Evolutionary conservation across 2,888 invertebrate genomes (phyloP).

Genomic region (Troilus luridus): DNA sequence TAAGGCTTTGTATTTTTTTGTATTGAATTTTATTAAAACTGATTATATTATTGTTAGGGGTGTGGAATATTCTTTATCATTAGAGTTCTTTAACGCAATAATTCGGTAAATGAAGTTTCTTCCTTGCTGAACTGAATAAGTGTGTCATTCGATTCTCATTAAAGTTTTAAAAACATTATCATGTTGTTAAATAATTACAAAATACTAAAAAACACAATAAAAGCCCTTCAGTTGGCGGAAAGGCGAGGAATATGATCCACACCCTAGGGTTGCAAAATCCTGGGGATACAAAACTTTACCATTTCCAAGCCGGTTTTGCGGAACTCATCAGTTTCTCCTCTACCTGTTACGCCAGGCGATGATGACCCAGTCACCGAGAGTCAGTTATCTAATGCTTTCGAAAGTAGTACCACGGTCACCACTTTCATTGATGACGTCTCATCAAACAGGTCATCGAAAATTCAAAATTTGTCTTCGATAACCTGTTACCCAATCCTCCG

Average conservation of each 20-base stretch:
- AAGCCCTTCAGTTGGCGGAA: neutral
- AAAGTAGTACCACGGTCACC: conserved; percentile 9
- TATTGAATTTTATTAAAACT: too few species aligned
- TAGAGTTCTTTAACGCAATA: neutral
- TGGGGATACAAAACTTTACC: neutral
- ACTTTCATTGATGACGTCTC: conserved; percentile 19
- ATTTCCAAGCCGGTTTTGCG: neutral
- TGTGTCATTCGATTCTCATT: neutral
- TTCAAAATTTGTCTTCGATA: neutral
- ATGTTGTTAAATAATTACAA: neutral
- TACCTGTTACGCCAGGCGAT: neutral
- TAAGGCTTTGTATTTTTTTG: too few species aligned
- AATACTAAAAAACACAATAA: neutral
- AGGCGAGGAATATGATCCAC: neutral
- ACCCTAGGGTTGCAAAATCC: neutral
- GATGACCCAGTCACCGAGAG: conserved; percentile 35
- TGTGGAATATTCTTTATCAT: too few species aligned
- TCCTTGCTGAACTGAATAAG: too few species aligned
- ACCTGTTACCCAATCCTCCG: too few species aligned
- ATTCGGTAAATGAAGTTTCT: neutral
- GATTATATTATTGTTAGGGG: too few species aligned
- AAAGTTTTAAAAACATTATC: neutral
- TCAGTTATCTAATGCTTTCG: conserved; percentile 17
- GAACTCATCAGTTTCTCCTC: conserved; percentile 31
- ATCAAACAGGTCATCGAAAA: neutral